A percentile compares a stretch with the other conserved stretches of the same genome.
phyloP scores from a whole-genome alignment of 2,113 vertebrate species.

The Trogon surrucura region DNA sequence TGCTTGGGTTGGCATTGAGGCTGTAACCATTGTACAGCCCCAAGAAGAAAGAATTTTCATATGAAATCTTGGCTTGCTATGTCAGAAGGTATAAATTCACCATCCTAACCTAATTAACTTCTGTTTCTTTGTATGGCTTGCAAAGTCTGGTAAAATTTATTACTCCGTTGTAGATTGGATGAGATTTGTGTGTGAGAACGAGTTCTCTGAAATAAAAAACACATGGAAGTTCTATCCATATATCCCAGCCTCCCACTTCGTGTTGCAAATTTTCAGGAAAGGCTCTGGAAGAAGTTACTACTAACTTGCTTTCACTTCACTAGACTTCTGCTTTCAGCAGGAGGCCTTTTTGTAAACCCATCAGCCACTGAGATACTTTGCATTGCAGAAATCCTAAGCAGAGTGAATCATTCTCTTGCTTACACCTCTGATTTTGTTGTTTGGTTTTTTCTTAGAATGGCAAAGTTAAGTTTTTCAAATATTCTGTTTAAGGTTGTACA shows the following conservation, averaged over 20 bases:
- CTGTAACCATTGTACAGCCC: background rate
- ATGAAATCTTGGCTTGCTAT: background rate
- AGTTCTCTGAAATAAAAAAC: background rate
- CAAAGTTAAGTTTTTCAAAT: constrained; percentile 17
- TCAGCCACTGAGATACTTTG: background rate
- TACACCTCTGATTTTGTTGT: background rate
- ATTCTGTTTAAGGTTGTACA: constrained; percentile 83
- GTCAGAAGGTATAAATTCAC: background rate
- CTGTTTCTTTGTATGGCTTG: background rate
- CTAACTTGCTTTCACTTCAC: background rate
- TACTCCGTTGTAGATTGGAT: background rate
- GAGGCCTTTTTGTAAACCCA: background rate
- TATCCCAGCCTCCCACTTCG: too few species aligned
- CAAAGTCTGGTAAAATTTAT: background rate
- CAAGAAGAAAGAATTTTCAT: background rate
- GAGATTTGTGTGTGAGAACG: background rate
- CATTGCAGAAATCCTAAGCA: background rate
- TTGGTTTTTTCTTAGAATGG: background rate
- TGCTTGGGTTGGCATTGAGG: background rate
- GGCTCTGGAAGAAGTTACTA: background rate
- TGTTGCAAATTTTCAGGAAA: background rate
- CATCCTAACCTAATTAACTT: background rate
- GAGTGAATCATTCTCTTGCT: background rate
- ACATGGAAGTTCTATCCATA: background rate
- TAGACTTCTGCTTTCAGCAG: background rate